Conservation (phyloP, 2,888 invertebrate genomes). For the Machimus atricapillus region DNA sequence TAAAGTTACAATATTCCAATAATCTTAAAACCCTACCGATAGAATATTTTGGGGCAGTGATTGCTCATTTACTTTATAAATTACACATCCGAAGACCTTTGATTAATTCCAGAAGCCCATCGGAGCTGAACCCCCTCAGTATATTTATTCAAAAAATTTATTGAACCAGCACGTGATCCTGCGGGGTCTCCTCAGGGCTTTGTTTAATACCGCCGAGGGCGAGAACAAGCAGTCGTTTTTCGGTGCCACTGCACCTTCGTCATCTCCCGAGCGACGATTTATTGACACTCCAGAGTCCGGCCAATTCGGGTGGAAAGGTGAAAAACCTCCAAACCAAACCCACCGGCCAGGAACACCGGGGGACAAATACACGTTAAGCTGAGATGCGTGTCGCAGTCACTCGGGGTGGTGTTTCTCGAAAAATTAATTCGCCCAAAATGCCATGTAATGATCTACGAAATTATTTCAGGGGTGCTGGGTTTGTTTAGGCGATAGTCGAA, state of each 20-base stretch:
- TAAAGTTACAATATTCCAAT: background rate
- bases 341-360: background rate
- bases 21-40: background rate
- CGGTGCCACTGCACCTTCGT: background rate
- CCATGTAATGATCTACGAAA: constrained; percentile 10
- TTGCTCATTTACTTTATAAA: background rate
- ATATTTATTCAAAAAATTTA: background rate
- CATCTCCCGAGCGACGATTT: constrained; percentile 1
- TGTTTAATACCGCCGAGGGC: background rate
- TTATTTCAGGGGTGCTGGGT: background rate
- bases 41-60: background rate
- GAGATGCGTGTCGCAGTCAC: background rate
- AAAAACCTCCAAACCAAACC: background rate
- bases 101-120: background rate
- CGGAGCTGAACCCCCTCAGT: background rate
- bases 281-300: background rate
- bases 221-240: background rate
- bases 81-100: background rate
- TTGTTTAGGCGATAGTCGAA: background rate
- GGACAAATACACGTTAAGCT: background rate
- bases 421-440: constrained; percentile 17
- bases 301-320: constrained; percentile 1
- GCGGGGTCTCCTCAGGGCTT: background rate
- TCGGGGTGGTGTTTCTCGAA: background rate
- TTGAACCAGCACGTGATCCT: background rate